Evolutionary conservation across 2,797 vertebrate species (phyloP).

Genomic region (Sebastes cheni): DNA sequence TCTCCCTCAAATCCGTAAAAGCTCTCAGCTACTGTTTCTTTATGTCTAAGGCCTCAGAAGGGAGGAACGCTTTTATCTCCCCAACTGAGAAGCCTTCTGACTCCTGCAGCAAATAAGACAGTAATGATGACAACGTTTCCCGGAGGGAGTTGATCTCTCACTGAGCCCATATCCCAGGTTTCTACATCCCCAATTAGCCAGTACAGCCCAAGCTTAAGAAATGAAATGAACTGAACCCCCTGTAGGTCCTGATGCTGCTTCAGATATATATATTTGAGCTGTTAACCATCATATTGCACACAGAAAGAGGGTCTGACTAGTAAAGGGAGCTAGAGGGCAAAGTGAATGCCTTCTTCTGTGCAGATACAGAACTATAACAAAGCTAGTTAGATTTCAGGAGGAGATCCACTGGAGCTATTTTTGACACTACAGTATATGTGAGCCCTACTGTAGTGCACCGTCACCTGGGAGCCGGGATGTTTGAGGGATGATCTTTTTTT

Average conservation of each 20-base stretch:
- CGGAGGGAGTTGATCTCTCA: slow-evolving; percentile 45
- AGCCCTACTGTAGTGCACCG: slow-evolving; percentile 5
- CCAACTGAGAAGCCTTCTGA: slow-evolving; percentile 42
- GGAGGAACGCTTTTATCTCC: slow-evolving; percentile 43
- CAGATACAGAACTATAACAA: slow-evolving; percentile 31
- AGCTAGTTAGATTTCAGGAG: slow-evolving; percentile 29
- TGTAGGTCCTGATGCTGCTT: slow-evolving; percentile 32
- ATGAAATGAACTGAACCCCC: slow-evolving; percentile 42
- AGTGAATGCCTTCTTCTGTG: slow-evolving; percentile 4
- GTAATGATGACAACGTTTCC: slow-evolving; percentile 55
- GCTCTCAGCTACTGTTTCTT: slow-evolving; percentile 13
- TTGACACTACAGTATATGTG: slow-evolving; percentile 36
- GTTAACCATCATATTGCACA: slow-evolving; percentile 22
- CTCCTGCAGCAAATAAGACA: slow-evolving; percentile 44
- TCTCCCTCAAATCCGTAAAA: slow-evolving; percentile 21
- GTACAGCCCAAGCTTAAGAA: slow-evolving; percentile 25
- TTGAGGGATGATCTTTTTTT: slow-evolving; percentile 49
- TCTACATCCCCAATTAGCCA: slow-evolving; percentile 61
- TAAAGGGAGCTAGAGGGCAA: slow-evolving; percentile 35
- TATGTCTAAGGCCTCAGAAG: slow-evolving; percentile 17
- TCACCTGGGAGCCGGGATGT: slow-evolving; percentile 38
- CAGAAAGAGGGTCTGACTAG: slow-evolving; percentile 14
- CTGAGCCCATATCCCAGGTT: slow-evolving; percentile 44
- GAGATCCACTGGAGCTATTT: slow-evolving; percentile 60
- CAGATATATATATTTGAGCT: slow-evolving; percentile 13